Evolutionary conservation across 1,140 invertebrate species (phyloP).

Genomic region (Dendrolimus punctatus): DNA sequence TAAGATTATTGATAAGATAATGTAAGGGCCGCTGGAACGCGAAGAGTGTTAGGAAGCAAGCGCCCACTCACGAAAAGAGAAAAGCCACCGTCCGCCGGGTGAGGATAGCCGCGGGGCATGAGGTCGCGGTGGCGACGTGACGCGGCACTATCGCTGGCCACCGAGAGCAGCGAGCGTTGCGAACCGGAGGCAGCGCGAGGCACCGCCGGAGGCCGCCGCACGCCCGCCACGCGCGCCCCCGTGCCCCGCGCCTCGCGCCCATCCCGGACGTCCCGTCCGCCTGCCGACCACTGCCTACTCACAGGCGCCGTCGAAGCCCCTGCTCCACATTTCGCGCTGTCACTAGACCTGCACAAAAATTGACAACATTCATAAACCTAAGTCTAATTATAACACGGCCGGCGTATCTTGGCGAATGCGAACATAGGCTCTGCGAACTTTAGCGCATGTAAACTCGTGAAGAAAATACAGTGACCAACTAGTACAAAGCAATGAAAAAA

Average conservation of each 20-base stretch:
- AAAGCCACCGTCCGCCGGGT: conserved; percentile 55
- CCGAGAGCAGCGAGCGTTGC: conserved; percentile 59
- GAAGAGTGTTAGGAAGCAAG: conserved; percentile 65
- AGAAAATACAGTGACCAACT: too few relatives aligned
- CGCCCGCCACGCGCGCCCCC: conserved; percentile 17
- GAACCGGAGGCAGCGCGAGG: conserved; percentile 42
- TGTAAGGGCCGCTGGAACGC: conserved; percentile 38
- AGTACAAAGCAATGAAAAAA: too few relatives aligned
- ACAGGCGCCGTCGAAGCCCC: conserved; percentile 50
- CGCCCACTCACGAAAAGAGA: conserved; percentile 72
- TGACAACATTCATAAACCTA: not conserved
- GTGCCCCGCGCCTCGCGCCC: conserved; percentile 16
- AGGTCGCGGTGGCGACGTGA: conserved; percentile 56
- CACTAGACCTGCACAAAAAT: conserved; percentile 51
- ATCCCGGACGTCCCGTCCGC: conserved; percentile 16
- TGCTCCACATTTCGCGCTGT: conserved; percentile 65
- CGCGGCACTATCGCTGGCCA: conserved; percentile 65
- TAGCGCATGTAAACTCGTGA: too few relatives aligned
- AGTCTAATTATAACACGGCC: not conserved
- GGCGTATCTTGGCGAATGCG: too few relatives aligned
- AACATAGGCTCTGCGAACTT: too few relatives aligned
- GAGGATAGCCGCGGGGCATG: conserved; percentile 43
- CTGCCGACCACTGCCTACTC: conserved; percentile 59
- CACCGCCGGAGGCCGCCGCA: conserved; percentile 35
- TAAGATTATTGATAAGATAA: too few relatives aligned